Percentiles rank a stretch among this genome's conserved stretches.
Conservation (phyloP, 2,888 invertebrate species). For the Mythimna albipuncta region DNA sequence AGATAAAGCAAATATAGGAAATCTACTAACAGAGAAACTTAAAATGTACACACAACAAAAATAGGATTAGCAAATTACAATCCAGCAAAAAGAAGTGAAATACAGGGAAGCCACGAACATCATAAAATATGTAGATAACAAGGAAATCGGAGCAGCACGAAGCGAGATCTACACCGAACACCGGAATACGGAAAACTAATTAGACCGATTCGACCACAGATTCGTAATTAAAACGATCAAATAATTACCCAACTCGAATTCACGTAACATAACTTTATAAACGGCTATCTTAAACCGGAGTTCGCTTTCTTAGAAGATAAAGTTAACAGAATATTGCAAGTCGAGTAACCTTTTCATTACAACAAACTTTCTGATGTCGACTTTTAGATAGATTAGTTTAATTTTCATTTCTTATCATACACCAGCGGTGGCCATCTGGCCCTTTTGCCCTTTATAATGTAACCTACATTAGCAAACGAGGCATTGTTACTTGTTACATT, state of each 20-base stretch:
- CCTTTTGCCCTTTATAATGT: conserved; percentile 61
- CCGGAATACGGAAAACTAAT: conserved; percentile 60
- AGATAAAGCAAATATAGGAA: background rate
- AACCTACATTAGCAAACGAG: conserved; percentile 60
- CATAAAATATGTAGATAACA: conserved; percentile 42
- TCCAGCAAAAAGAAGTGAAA: background rate
- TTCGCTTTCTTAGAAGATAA: conserved; percentile 54
- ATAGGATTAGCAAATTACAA: background rate
- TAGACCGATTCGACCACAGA: conserved; percentile 48
- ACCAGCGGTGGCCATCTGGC: conserved; percentile 55
- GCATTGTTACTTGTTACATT: conserved; percentile 55
- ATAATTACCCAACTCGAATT: conserved; percentile 48
- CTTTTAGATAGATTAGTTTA: conserved; percentile 60
- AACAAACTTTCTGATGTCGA: conserved; percentile 62
- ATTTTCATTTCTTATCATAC: conserved; percentile 59
- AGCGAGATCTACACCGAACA: conserved; percentile 41
- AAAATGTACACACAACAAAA: background rate
- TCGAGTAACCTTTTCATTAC: conserved; percentile 56
- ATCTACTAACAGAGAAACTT: background rate
- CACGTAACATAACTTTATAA: conserved; percentile 51
- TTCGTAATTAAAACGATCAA: conserved; percentile 53
- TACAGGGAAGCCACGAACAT: conserved; percentile 10
- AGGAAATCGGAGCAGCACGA: conserved; percentile 46
- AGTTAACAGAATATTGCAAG: conserved; percentile 51
- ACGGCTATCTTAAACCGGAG: conserved; percentile 39